Conservation (phyloP, 2,113 vertebrate genomes). For the Motacilla alba region DNA sequence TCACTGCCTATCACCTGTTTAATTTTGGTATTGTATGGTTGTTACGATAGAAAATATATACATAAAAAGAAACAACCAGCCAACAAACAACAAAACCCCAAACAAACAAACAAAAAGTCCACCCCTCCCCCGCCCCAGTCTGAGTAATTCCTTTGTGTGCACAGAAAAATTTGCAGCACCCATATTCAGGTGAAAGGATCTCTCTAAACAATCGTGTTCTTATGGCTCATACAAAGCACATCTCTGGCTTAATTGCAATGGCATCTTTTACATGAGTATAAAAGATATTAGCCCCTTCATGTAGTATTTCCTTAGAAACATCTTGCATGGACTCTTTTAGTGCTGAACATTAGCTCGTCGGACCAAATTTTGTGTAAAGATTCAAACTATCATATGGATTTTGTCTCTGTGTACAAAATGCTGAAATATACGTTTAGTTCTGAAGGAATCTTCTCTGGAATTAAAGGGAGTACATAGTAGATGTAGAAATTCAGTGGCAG, state of each 20-base stretch:
- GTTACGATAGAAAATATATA: not conserved
- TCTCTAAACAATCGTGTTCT: not conserved
- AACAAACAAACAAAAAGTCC: not conserved
- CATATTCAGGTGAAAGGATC: not conserved
- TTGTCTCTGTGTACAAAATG: not conserved
- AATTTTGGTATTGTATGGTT: not conserved
- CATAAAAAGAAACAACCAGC: not conserved
- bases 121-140: fast-evolving
- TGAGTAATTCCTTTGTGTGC: not conserved
- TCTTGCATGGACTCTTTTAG: not conserved
- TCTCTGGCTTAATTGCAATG: not conserved
- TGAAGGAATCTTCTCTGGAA: not conserved
- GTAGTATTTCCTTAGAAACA: not conserved
- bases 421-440: not conserved
- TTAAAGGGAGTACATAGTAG: not conserved
- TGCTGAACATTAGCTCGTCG: not conserved
- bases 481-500: not conserved
- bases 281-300: not conserved
- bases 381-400: not conserved
- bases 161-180: not conserved
- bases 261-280: not conserved
- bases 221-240: not conserved
- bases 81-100: not conserved
- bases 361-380: not conserved
- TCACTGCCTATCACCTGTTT: not conserved